Base-by-base conservation (phyloP, 2,113 vertebrate genomes). In the Thamnophis sirtalis region DNA sequence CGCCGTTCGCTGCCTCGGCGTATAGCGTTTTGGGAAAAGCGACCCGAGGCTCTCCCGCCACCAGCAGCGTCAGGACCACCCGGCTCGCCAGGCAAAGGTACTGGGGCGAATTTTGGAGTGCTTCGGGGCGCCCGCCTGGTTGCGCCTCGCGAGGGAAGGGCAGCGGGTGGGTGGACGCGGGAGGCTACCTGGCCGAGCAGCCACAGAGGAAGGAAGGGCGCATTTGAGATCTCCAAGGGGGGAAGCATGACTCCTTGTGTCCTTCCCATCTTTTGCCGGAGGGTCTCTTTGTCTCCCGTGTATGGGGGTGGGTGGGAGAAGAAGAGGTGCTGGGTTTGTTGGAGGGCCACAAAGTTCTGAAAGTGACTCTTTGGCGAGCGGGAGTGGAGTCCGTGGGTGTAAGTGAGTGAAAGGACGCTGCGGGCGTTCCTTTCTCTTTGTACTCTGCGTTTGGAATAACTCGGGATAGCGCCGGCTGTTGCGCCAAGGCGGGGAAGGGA, bases 331-430 rank as follows among this genome's bases (percentile, higher is more conserved):
- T 38, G 2, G 5, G 51, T 15, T 68, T 2, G 51, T 17, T 38
- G 73, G 68, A 53, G 89, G 63, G 63, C 89, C 89, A n/a, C 50
- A 80, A 43, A 90, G 22, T 19, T 55, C 54, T 55, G n/a, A 55
- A 54, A 80, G 68, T 15, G 53, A 26, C 33, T 48, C 2, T 86
- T 7, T 73, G 33, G 68, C 73, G 73, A 38, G 17, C 73, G 33
- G 17, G 73, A 80, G 33, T 19, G 68, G 68, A 8, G 11, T 9
- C 8, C 0, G 22, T 8, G 58, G 24, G 1, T 1, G n/a, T 10
- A 21, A 0, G 55, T 26, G 53, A 54, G 53, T 0, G 55, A 26
- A 15, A 49, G 0, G 87, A 0, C 3, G 38, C 84, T 9, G 48
- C 33, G 2, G 43, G 2, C 9, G 7, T 3, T 24, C 8, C 53